Evolutionary conservation across 2,113 vertebrate genomes (phyloP).

Genomic region (Triplophysa tibetana): DNA sequence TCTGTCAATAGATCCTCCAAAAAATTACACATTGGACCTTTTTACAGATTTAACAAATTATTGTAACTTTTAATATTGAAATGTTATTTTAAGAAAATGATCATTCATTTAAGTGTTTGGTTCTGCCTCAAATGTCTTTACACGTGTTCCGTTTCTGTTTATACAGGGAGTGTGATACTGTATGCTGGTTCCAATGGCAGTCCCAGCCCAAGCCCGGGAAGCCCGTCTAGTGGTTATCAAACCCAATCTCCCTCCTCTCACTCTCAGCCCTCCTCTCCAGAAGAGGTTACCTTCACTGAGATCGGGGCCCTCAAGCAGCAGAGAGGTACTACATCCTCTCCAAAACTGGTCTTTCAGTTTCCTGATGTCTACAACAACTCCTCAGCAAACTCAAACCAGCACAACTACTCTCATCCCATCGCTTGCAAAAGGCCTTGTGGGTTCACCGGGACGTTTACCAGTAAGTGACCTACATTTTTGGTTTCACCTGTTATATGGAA

Average conservation of each 20-base stretch:
- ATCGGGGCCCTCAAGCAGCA: constrained; percentile 69
- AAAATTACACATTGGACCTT: no score
- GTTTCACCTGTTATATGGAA: background rate
- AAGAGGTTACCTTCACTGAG: constrained; percentile 77
- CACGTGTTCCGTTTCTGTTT: constrained; percentile 9
- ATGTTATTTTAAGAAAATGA: no score
- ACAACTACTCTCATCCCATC: constrained; percentile 68
- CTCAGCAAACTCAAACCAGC: constrained; percentile 59
- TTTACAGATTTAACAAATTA: no score
- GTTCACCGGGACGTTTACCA: constrained; percentile 73
- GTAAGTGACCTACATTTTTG: constrained; percentile 56
- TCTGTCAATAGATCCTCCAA: no score
- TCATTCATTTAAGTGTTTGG: background rate
- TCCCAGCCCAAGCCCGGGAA: constrained; percentile 74
- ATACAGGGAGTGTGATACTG: constrained; percentile 72
- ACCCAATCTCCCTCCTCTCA: constrained; percentile 77
- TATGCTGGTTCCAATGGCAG: constrained; percentile 75
- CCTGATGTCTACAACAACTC: constrained; percentile 69
- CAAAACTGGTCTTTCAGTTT: constrained; percentile 78
- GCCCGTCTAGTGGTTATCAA: constrained; percentile 80
- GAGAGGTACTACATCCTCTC: constrained; percentile 58
- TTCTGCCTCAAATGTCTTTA: background rate
- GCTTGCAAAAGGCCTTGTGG: constrained; percentile 70
- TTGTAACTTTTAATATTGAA: no score
- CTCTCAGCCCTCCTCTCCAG: constrained; percentile 79